Evolutionary conservation across 2,888 invertebrate species (phyloP).

Genomic region (Sisyra nigra): DNA sequence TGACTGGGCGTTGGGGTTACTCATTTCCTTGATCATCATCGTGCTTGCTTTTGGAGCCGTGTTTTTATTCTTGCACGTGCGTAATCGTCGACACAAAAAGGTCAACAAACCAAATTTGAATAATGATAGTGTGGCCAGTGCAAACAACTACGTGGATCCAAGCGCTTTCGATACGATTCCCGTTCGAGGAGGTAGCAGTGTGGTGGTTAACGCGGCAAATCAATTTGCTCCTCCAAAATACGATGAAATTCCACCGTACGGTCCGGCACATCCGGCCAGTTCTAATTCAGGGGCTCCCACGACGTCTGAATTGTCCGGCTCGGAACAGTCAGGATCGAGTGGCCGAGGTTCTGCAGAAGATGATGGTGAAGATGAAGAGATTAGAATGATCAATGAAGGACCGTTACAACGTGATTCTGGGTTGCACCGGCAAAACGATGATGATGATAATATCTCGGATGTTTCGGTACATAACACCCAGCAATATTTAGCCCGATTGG

Average conservation of each 20-base stretch:
- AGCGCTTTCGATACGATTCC: slow-evolving; percentile 83
- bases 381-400: slow-evolving; percentile 92
- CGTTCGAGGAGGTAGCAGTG: slow-evolving; percentile 46
- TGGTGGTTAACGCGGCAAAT: slow-evolving; percentile 25
- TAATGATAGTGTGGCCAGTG: slow-evolving; percentile 55
- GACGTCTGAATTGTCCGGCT: slow-evolving; percentile 82
- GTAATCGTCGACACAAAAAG: slow-evolving; percentile 64
- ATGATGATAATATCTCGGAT: slow-evolving; percentile 68
- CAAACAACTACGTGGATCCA: slow-evolving; percentile 75
- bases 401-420: slow-evolving; percentile 60
- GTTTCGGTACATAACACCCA: slow-evolving; percentile 88
- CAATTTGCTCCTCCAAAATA: slow-evolving; percentile 85
- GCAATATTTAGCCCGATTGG: slow-evolving; percentile 85
- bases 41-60: slow-evolving; percentile 72
- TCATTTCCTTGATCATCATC: slow-evolving; percentile 66
- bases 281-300: slow-evolving; percentile 66
- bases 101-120: slow-evolving; percentile 62
- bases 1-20: slow-evolving; percentile 76
- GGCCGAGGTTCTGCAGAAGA: slow-evolving; percentile 94
- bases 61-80: slow-evolving; percentile 70
- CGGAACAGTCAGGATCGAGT: slow-evolving; percentile 90
- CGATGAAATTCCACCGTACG: slow-evolving; percentile 79
- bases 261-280: slow-evolving; percentile 51
- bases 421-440: slow-evolving; percentile 40
- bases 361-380: slow-evolving; percentile 90